Base-by-base conservation (phyloP, 2,797 vertebrate species). In the Spizella passerina region DNA sequence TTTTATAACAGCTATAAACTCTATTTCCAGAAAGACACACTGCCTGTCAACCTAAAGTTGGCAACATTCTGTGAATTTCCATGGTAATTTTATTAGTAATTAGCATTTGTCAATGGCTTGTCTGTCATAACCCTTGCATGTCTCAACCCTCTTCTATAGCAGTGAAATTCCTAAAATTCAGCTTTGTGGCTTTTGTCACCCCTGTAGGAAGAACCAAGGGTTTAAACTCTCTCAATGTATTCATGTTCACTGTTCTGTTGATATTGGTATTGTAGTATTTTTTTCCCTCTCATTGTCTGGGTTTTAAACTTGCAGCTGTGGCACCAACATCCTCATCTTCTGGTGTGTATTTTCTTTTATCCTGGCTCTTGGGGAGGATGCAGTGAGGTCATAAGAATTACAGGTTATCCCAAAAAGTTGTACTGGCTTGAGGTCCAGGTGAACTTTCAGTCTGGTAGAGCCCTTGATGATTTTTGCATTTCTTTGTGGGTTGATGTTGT, bases 41-140 rank as follows among this genome's bases (percentile, higher is more conserved):
- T 96, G 84, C 61, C 22, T 77, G 47, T 76, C 60, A 70, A 8
- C 64, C 20, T 76, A 12, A 19, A 63, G 50, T 26, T 83, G 87
- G 80, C 91, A 83, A 27, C 22, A 6, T 41, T 86, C 78, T 77
- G 2, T 84, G 32, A 75, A 83, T 87, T 90, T 61, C 76, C 80
- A 82, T 70, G 82, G 77, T 56, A 44, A 86, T 72, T 79, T 76
- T 86, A 66, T 69, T 4, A 27, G 55, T 65, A 72, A 69, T 88
- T 49, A 66, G 63, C 50, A 44, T 94, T 90, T 93, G 70, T 91
- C 85, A 90, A 44, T 93, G 90, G 69, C 50, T 59, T 41, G 32
- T 75, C 65, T 85, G 12, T 91, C 32, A 26, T 60, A 82, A 49
- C 27, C 47, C 36, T 86, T 39, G 1, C 2, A 1, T 13, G 7